Evolutionary conservation across 2,888 invertebrate genomes (phyloP), one percentile per base, ranked within the genome.

Genomic region (Calameuta filiformis): DNA sequence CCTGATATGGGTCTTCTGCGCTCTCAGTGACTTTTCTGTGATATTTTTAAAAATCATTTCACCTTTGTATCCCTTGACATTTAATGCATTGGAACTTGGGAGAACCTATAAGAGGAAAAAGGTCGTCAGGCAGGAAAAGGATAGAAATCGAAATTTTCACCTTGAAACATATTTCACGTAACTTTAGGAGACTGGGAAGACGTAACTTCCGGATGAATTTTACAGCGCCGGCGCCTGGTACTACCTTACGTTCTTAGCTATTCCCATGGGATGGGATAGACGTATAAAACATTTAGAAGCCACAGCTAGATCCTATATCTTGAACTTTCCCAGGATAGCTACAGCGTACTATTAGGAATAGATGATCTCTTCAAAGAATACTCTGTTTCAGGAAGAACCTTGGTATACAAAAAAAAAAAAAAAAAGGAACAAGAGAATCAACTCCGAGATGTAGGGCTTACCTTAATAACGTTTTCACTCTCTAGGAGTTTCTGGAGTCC

Each of bases 401-500:
- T 56, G 56, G 9, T 2, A 9, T 56, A 56, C 23, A 2, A 23
- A 56, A 56, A 56, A 56, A 56, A 40, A 40, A 40, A 40, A 40
- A 40, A 15, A 15, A 56, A 23, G 56, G 6, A 56, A 56, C 1
- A 56, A 56, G 56, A 56, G 23, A 2, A 23, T 2, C 56, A 56
- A 2, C 9, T 23, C 23, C 2, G 23, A 56, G 23, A 23, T 23
- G 56, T 6, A 31, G 12, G 12, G 79, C 88, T 87, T 90, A 95
- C 96, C 94, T 98, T 98, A 79, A 97, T 93, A 81, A 98, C 95
- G 91, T 94, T 94, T 77, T 95, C 94, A 88, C 96, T 95, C 92
- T 98, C 97, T 77, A 98, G 92, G 75, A 98, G 92, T 81, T 94
- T 94, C 89, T 95, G 95, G 33, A 98, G 93, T 78, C 97, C 97